Evolutionary conservation across 2,888 invertebrate species (phyloP), one percentile per base, ranked within the genome.

Genomic region (Arctia plantaginis): DNA sequence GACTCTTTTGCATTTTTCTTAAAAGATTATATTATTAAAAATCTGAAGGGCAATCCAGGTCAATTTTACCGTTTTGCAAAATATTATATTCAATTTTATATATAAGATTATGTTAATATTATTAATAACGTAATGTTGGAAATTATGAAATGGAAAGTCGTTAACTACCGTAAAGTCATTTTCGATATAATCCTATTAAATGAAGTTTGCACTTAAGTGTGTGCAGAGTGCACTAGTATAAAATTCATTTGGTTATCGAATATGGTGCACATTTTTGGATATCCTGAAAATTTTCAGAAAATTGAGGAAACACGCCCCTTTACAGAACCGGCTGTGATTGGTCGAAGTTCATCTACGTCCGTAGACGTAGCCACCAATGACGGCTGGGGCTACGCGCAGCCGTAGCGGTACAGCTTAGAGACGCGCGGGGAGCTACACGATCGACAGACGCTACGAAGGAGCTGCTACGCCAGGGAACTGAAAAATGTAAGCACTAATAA

Each of bases 201-300:
- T 59, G 47, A 18, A 44, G n/a, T 66, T 67, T 75, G 65, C 47
- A 69, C 51, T 64, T 35, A 47, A 66, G 73, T 69, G 64, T 67
- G 66, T 79, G 33, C 59, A 66, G 76, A 67, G n/a, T n/a, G n/a
- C 65, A 74, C 64, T 72, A 41, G 66, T 72, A 68, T 71, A 89
- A 87, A 88, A 88, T 90, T 87, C 86, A 86, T 86, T 88, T 88
- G 87, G 87, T 90, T 88, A 86, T 82, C 85, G 83, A 85, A 81
- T 85, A 83, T 86, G 87, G 82, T 90, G 91, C 75, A 82, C 83
- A 89, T 90, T 91, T 92, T 92, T 88, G 88, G 89, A 87, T 82
- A 87, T 90, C 86, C 94, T 94, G 94, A 94, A 95, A 94, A 90
- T 93, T 94, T 94, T 94, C 95, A 92, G 95, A 95, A 95, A 94